Evolutionary conservation across 2,797 vertebrate species (phyloP), one percentile per base, ranked within the genome.

Genomic region (Pogoniulus pusillus): DNA sequence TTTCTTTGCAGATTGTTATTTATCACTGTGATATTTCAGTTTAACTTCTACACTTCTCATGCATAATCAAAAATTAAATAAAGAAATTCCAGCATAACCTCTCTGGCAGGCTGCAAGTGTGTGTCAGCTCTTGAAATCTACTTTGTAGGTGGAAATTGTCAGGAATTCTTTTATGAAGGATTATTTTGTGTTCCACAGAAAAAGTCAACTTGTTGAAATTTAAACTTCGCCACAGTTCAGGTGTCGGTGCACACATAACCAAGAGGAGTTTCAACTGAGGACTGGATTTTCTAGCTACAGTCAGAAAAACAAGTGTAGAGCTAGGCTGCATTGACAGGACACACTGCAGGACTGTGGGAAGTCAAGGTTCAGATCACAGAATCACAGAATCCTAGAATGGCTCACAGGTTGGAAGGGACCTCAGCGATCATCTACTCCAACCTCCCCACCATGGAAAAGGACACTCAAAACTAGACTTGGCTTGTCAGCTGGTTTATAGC

Each of bases 11-110:
- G 77, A 68, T 62, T 73, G 49, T 20, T 79, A 62, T 92, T 94
- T 96, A 81, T 89, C 89, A 71, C 74, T 19, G 51, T 92, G 89
- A 60, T 90, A 95, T 95, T 95, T 95, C 23, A 68, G 92, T 94
- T 84, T 86, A 85, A 94, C 91, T 91, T 94, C 68, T 86, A 90
- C 85, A 76, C 60, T 82, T 77, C 54, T 47, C n/a, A 62, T 3
- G 1, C 45, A 68, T 86, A 79, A 89, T 64, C 17, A 73, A 78
- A 91, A 70, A 47, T n/a, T 82, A 87, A 93, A 76, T 58, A 88
- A 88, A 77, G 35, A 66, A 81, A 19, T 45, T 53, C 20, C 43
- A 74, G 9, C 27, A 74, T 89, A 66, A 93, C 35, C 47, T 57
- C n/a, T 70, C 3, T 49, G 73, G 64, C 39, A 79, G n/a, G 14